A percentile compares a stretch with the other conserved stretches of the same genome.
Evolutionary conservation across 2,113 vertebrate genomes (phyloP).

Genomic region (Bubalus kerabau): DNA sequence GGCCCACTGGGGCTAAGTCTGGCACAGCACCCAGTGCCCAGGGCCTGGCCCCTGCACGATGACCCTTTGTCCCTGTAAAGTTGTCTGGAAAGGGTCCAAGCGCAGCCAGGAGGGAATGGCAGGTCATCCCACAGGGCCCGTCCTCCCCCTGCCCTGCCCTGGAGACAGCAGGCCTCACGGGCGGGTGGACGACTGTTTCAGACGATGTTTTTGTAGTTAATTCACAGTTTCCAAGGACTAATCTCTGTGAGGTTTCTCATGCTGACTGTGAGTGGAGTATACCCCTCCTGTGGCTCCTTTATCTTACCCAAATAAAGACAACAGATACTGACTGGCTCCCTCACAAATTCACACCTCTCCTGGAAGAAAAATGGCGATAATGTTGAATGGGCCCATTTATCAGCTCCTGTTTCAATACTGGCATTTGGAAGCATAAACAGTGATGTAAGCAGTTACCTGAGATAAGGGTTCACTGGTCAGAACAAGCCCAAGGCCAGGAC

Average conservation of each 20-base stretch:
- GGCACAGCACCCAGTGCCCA: rapidly evolving
- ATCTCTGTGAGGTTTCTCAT: constrained; percentile 77
- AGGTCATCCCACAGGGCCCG: not conserved
- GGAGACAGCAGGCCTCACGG: constrained; percentile 20
- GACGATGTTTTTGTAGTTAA: constrained; percentile 69
- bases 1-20: rapidly evolving
- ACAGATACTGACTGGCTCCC: constrained; percentile 67
- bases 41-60: not conserved
- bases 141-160: not conserved
- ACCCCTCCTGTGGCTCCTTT: constrained; percentile 76
- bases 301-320: constrained; percentile 78
- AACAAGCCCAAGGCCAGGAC: not conserved
- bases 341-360: constrained; percentile 70
- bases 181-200: constrained; percentile 16
- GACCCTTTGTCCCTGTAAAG: not conserved
- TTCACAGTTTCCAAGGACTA: constrained; percentile 78
- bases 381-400: constrained; percentile 61
- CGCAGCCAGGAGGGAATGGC: not conserved
- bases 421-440: constrained; percentile 78
- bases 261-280: constrained; percentile 72
- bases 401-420: constrained; percentile 65
- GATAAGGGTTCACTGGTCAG: constrained; percentile 52
- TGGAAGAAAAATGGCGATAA: constrained; percentile 70
- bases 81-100: not conserved
- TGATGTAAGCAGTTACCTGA: constrained; percentile 77